Evolutionary conservation across 2,797 vertebrate species (phyloP).

Genomic region (Gastrophryne carolinensis): DNA sequence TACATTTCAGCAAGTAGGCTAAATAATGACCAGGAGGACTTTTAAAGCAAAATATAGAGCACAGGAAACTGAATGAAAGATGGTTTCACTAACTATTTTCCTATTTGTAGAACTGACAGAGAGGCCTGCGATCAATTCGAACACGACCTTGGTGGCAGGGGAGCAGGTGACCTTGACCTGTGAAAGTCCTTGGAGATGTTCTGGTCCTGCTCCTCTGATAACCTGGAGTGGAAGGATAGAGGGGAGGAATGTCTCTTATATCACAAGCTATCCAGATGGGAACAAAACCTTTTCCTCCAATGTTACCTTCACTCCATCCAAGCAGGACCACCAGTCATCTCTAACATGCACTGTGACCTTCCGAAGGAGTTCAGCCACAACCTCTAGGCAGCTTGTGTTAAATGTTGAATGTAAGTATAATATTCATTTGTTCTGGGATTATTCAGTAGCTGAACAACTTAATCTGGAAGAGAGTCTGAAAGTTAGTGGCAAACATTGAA

Average conservation of each 20-base stretch:
- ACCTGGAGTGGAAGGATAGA: not conserved
- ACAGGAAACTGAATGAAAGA: not conserved
- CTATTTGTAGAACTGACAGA: not conserved
- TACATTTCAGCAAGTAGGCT: no score
- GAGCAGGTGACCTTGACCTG: slow-evolving; percentile 3
- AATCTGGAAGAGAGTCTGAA: no score
- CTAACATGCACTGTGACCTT: not conserved
- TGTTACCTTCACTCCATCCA: not conserved
- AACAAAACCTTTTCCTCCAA: not conserved
- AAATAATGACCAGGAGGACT: no score
- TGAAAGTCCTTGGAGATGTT: not conserved
- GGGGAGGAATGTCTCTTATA: not conserved
- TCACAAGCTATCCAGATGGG: not conserved
- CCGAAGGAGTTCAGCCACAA: not conserved
- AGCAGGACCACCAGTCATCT: not conserved
- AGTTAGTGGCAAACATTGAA: no score
- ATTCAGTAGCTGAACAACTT: no score
- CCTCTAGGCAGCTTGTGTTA: not conserved
- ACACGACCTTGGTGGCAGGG: not conserved
- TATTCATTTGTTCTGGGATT: no score
- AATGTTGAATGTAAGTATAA: slow-evolving; percentile 8
- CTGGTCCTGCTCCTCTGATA: not conserved
- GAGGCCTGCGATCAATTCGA: not conserved
- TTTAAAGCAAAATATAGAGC: not conserved
- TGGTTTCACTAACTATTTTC: no score